phyloP scores from a whole-genome alignment of 2,888 invertebrate genomes.

The Antheraea assamensis region DNA sequence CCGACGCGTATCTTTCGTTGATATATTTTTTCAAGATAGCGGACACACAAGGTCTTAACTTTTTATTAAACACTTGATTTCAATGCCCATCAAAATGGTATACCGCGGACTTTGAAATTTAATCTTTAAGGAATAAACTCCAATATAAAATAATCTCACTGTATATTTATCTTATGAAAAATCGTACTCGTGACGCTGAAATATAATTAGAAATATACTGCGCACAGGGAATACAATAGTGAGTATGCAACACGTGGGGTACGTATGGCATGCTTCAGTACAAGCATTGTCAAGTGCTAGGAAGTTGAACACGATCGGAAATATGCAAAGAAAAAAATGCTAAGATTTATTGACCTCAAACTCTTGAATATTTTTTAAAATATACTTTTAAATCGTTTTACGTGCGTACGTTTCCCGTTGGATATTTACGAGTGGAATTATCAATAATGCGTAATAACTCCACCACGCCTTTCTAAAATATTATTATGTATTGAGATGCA shows the following conservation, averaged over 20 bases:
- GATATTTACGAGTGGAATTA: not conserved
- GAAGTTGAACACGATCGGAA: not conserved
- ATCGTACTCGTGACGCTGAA: too few species aligned
- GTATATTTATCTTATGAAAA: not conserved
- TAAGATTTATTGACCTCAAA: not conserved
- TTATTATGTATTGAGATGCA: too few species aligned
- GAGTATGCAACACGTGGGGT: not conserved
- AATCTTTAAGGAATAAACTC: too few species aligned
- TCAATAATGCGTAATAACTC: too few species aligned
- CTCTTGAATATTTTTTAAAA: not conserved
- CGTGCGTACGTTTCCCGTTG: not conserved
- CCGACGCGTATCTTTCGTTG: too few species aligned
- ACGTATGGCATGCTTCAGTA: not conserved
- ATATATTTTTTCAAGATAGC: too few species aligned
- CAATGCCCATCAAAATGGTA: too few species aligned
- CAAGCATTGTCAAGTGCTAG: conserved; percentile 3
- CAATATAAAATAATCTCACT: too few species aligned
- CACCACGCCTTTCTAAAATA: too few species aligned
- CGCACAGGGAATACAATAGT: not conserved
- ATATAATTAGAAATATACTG: not conserved
- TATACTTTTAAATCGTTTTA: not conserved
- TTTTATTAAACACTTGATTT: too few species aligned
- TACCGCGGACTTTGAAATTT: too few species aligned
- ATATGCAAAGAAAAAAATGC: not conserved
- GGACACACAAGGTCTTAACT: too few species aligned